Percentiles rank a stretch among this genome's conserved stretches.
Evolutionary conservation across 2,797 vertebrate species (phyloP).

Genomic region (Lepus townsendii): DNA sequence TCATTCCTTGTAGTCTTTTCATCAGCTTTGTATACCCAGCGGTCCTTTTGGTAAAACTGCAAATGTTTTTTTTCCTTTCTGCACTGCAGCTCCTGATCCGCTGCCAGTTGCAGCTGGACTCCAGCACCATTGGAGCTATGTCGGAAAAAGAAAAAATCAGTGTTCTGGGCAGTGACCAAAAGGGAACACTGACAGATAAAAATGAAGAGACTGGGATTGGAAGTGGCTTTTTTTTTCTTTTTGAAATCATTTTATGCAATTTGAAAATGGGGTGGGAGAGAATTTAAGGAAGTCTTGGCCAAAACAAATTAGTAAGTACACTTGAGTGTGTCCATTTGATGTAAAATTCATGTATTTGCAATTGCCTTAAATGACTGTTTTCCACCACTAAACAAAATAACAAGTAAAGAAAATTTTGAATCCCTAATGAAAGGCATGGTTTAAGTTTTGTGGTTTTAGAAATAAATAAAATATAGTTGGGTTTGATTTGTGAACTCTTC

Average conservation of each 20-base stretch:
- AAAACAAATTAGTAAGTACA: slow-evolving; percentile 3
- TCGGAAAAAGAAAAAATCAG: not conserved
- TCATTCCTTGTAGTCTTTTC: not conserved
- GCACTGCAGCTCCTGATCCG: not conserved
- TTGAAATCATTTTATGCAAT: slow-evolving; percentile 36
- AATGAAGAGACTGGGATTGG: not conserved
- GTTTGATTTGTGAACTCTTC: slow-evolving; percentile 42
- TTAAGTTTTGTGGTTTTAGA: slow-evolving; percentile 47
- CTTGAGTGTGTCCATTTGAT: slow-evolving; percentile 4
- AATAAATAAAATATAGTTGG: not conserved
- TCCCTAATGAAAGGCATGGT: not conserved
- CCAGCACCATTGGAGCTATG: no score
- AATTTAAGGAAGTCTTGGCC: not conserved
- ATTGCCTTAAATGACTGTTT: not conserved
- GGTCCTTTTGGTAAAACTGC: not conserved
- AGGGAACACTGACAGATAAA: not conserved
- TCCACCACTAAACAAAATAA: not conserved
- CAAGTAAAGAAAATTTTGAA: slow-evolving; percentile 4
- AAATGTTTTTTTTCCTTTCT: not conserved
- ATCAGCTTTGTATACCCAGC: not conserved
- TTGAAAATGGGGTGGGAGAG: not conserved
- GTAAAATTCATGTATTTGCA: not conserved
- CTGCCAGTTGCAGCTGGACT: not conserved
- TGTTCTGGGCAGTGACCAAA: not conserved
- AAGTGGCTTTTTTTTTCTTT: not conserved